Conservation (phyloP, 2,888 invertebrate genomes). For the Dasypogon diadema region DNA sequence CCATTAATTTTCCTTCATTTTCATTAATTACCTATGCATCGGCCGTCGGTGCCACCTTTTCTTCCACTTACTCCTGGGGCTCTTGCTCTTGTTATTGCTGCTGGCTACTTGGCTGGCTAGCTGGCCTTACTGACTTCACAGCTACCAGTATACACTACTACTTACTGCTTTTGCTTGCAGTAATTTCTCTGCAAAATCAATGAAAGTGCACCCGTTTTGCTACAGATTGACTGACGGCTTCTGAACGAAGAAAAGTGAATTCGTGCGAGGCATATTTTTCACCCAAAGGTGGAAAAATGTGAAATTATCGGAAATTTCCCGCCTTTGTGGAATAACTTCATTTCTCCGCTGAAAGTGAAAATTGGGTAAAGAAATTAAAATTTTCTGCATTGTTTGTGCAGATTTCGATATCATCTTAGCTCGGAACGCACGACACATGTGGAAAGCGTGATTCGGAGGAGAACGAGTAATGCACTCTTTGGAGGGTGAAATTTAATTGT, state of each 20-base stretch:
- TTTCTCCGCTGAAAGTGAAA: conserved; percentile 48
- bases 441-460: too few species aligned
- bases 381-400: conserved; percentile 29
- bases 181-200: conserved; percentile 44
- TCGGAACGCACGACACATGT: not conserved
- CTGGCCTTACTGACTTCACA: too few species aligned
- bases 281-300: conserved; percentile 21
- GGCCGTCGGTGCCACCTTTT: conserved; percentile 23
- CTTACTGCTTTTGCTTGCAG: not conserved
- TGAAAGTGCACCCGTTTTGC: conserved; percentile 41
- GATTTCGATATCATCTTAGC: not conserved
- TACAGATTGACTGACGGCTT: not conserved
- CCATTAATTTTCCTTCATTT: conserved; percentile 48
- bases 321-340: conserved; percentile 35
- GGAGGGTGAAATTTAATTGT: too few species aligned
- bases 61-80: not conserved
- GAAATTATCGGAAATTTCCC: conserved; percentile 40
- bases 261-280: conserved; percentile 38
- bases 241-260: conserved; percentile 33
- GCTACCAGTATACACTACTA: too few species aligned
- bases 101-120: not conserved
- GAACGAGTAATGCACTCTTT: too few species aligned
- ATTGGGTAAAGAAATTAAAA: conserved; percentile 34
- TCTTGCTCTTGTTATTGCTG: not conserved
- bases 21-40: conserved; percentile 43